phyloP scores from a whole-genome alignment of 2,888 invertebrate species.

The Hoplodrina ambigua region DNA sequence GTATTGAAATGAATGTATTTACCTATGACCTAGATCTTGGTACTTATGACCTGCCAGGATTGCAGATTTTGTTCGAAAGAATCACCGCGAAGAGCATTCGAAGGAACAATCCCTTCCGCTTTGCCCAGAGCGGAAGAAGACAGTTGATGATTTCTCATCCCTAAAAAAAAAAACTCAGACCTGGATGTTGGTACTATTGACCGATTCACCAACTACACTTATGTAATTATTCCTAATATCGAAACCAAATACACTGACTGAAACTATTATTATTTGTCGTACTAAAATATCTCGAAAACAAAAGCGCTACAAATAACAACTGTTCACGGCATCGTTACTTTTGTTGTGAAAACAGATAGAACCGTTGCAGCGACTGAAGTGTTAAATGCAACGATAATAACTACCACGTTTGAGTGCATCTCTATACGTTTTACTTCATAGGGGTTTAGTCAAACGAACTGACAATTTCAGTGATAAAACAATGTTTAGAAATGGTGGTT shows the following conservation, averaged over 20 bases:
- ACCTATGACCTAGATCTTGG: too few species aligned
- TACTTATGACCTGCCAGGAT: too few species aligned
- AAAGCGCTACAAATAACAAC: constrained; percentile 31
- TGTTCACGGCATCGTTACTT: constrained; percentile 13
- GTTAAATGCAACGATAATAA: constrained; percentile 36
- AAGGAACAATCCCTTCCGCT: too few species aligned
- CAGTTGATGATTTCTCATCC: too few species aligned
- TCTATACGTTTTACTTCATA: background rate
- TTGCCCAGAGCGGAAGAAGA: too few species aligned
- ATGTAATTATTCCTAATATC: background rate
- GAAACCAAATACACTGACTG: background rate
- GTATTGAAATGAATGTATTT: background rate
- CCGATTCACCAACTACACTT: background rate
- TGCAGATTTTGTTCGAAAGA: too few species aligned
- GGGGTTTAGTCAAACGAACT: background rate
- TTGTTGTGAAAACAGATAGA: constrained; percentile 39
- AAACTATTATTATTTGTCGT: constrained; percentile 20
- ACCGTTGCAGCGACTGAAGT: constrained; percentile 23
- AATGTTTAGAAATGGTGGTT: background rate
- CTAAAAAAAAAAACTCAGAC: too few species aligned
- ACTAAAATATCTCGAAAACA: constrained; percentile 39
- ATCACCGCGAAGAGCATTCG: too few species aligned
- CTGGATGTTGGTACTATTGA: too few species aligned
- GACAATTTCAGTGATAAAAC: background rate
- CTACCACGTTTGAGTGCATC: constrained; percentile 4